Evolutionary conservation across 2,888 invertebrate species (phyloP).

Genomic region (Blera fallax): DNA sequence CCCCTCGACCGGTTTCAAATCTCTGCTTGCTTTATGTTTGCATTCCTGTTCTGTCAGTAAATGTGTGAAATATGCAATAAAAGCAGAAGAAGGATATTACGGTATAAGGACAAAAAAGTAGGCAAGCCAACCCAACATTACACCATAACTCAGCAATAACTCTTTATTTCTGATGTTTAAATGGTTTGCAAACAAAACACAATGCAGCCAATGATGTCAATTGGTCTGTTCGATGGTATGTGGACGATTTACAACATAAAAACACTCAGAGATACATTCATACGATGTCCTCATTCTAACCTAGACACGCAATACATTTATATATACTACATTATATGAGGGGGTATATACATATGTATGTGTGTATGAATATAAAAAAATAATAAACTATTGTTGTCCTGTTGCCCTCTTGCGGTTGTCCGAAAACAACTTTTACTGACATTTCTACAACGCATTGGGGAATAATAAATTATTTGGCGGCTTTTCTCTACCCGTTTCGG

Average conservation of each 20-base stretch:
- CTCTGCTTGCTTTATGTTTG: conserved; percentile 40
- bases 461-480: conserved; percentile 71
- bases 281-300: conserved; percentile 6
- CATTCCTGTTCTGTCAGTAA: conserved; percentile 20
- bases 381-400: conserved; percentile 65
- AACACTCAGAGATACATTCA: not conserved
- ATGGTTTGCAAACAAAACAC: conserved; percentile 32
- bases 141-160: conserved; percentile 47
- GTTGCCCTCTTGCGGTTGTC: conserved; percentile 69
- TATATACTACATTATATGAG: conserved; percentile 12
- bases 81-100: not conserved
- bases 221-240: conserved; percentile 60
- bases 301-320: conserved; percentile 6
- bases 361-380: conserved; percentile 16
- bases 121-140: not conserved
- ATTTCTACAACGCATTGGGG: conserved; percentile 72
- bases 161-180: conserved; percentile 51
- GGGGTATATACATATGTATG: no score
- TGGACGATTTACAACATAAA: conserved; percentile 23
- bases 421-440: conserved; percentile 72
- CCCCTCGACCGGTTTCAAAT: conserved; percentile 27
- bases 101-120: not conserved
- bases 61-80: conserved; percentile 48
- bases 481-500: conserved; percentile 50
- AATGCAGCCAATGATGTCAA: conserved; percentile 54